Evolutionary conservation across 2,113 vertebrate genomes (phyloP).

Genomic region (Xenopus laevis): DNA sequence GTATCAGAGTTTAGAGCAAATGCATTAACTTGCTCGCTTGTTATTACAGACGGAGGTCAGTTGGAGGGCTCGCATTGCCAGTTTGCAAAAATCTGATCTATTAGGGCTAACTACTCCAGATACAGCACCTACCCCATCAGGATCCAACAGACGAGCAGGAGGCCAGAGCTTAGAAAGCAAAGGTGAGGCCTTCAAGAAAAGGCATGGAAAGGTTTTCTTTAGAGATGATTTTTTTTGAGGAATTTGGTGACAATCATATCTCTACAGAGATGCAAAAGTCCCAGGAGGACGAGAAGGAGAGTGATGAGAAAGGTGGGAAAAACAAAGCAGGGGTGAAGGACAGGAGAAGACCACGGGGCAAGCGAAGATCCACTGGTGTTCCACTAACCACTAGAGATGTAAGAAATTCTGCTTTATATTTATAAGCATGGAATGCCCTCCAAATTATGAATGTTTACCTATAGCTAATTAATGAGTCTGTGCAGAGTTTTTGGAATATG

Average conservation of each 20-base stretch:
- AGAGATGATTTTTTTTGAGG: background rate
- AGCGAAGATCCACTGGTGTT: slow-evolving; percentile 43
- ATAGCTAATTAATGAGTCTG: no score
- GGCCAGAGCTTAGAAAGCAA: slow-evolving; percentile 27
- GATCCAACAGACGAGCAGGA: slow-evolving; percentile 3
- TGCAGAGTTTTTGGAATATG: no score
- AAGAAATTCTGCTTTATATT: background rate
- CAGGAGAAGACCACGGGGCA: slow-evolving; percentile 37
- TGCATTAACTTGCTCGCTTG: no score
- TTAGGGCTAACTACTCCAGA: slow-evolving; percentile 74
- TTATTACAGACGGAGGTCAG: slow-evolving; percentile 62
- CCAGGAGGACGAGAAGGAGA: slow-evolving; percentile 47
- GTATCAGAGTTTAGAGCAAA: no score
- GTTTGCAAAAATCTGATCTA: slow-evolving; percentile 76
- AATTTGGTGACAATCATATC: background rate
- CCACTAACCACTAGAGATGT: slow-evolving; percentile 37
- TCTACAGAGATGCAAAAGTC: slow-evolving; percentile 40
- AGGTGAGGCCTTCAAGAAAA: background rate
- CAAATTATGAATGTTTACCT: no score
- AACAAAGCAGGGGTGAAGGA: slow-evolving; percentile 35
- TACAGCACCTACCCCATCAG: background rate
- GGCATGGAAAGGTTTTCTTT: background rate
- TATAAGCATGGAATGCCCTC: no score
- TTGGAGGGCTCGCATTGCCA: slow-evolving; percentile 77
- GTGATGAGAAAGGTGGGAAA: slow-evolving; percentile 35